Percentiles rank a stretch among this genome's conserved stretches.
Conservation (phyloP, 2,113 vertebrate genomes). For the Pteronura brasiliensis region DNA sequence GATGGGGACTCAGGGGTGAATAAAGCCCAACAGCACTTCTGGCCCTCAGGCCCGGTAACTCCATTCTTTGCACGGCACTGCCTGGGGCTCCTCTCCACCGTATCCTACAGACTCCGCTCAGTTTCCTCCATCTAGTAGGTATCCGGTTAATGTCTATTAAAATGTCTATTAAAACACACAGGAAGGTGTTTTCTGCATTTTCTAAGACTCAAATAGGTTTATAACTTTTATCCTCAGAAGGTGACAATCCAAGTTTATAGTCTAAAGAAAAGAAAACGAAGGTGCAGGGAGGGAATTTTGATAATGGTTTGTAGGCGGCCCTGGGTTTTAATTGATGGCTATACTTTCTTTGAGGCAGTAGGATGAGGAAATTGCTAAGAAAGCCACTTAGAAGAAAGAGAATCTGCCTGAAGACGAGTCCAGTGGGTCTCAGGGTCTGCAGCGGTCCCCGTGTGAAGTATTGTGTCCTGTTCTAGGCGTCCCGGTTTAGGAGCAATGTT, state of each 20-base stretch:
- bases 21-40: neutral
- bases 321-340: neutral
- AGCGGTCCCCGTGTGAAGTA: accelerated
- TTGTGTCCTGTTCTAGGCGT: neutral
- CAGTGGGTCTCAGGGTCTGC: neutral
- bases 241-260: neutral
- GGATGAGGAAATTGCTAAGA: neutral
- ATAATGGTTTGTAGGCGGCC: neutral
- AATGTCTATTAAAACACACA: too few species aligned
- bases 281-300: neutral
- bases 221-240: neutral
- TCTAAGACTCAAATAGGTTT: neutral
- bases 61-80: neutral
- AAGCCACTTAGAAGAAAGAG: too few species aligned
- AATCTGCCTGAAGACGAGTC: neutral
- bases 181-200: neutral
- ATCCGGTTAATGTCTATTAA: neutral
- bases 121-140: neutral
- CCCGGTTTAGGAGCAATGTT: neutral
- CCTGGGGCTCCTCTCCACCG: neutral
- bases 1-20: accelerated
- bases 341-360: neutral
- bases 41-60: accelerated
- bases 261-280: neutral
- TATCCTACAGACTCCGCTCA: neutral